Evolutionary conservation across 2,888 invertebrate genomes (phyloP), one percentile per base, ranked within the genome.

Genomic region (Leptinotarsa rubiginosa): DNA sequence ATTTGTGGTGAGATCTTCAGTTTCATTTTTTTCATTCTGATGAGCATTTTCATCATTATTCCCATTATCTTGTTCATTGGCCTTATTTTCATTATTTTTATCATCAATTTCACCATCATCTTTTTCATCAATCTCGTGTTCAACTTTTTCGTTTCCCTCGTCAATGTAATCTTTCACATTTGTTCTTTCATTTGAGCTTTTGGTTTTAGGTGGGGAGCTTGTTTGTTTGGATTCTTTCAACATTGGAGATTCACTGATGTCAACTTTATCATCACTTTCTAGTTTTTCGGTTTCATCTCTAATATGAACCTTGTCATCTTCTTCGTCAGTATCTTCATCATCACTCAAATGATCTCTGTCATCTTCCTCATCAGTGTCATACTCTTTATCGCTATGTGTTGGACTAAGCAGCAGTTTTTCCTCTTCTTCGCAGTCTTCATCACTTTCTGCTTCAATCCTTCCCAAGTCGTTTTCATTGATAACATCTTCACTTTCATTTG

Each of bases 371-470:
- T 72, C 75, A 56, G 65, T 75, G 52, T 77, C 72, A 65, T 71
- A 72, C n/a, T 52, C 74, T 72, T 74, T 67, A 52, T 77, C 72
- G 0, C 64, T 69, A n/a, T 73, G 73, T 49, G 72, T 72, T 25
- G 72, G 75, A 70, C 70, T 77, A 7, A 75, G 56, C 47, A 74
- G 25, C 10, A 72, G 73, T 67, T 75, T 71, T 68, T 75, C 74
- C 62, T 77, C 71, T 56, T 77, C 74, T 65, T 69, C 71, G 59
- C 69, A 67, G 47, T 77, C 75, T 47, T 77, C 73, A 66, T 75
- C 76, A 72, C 73, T 79, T 66, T 78, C 79, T 47, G 59, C 66
- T 65, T 72, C 72, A 49, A 73, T 64, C n/a, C 62, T 62, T 41
- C 62, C 52, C 22, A 16, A 70, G 20, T 70, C 64, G 18, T 70